phyloP scores from a whole-genome alignment of 2,888 invertebrate genomes.

The Micoletzkya japonica region DNA sequence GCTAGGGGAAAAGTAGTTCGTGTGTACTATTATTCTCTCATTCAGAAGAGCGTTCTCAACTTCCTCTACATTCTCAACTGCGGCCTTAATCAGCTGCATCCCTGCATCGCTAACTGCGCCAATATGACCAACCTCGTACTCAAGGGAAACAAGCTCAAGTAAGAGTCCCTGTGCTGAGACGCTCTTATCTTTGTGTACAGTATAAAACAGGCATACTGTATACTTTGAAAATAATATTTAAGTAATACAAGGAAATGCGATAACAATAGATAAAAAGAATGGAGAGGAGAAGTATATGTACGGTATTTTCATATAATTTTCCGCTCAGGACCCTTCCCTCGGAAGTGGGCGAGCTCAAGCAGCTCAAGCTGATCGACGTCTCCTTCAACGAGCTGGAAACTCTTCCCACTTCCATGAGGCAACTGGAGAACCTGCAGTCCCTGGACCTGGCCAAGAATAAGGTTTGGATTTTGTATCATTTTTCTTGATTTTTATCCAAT shows the following conservation, averaged over 20 bases:
- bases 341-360: conserved; percentile 29
- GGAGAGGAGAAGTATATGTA: background rate
- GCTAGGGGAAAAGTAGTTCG: background rate
- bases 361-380: conserved; percentile 42
- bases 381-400: conserved; percentile 38
- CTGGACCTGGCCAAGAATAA: conserved; percentile 42
- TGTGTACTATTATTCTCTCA: background rate
- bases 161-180: background rate
- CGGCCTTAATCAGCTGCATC: conserved; percentile 4
- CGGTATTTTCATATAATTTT: background rate
- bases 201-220: too few species aligned
- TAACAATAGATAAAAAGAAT: background rate
- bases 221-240: too few species aligned
- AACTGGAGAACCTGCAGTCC: conserved; percentile 40
- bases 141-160: conserved; percentile 16
- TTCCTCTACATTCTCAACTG: conserved; percentile 20
- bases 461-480: conserved; percentile 10
- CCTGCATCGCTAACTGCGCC: conserved; percentile 1
- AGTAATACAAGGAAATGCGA: too few species aligned
- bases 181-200: background rate
- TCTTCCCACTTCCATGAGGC: conserved; percentile 35
- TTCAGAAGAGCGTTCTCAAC: conserved; percentile 11
- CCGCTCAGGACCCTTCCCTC: conserved; percentile 8
- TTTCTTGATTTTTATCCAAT: background rate
- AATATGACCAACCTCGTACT: conserved; percentile 25